Base-by-base conservation (phyloP, 2,888 invertebrate species). In the Dromius quadrimaculatus region DNA sequence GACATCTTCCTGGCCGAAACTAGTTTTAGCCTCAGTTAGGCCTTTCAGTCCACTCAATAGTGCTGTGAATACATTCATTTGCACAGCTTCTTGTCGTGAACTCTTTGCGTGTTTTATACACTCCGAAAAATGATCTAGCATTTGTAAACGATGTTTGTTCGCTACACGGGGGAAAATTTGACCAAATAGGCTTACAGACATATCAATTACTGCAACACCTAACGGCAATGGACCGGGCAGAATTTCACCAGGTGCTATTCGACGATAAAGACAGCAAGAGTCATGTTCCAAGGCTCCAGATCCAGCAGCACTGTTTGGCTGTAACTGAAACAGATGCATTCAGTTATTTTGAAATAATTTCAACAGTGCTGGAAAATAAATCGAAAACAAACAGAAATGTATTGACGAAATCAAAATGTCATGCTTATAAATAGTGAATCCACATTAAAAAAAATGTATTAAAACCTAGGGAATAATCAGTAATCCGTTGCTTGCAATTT, bases 221-320 rank as follows among this genome's bases (percentile, higher is more conserved):
- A 98, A 85, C 1, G 98, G 98, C 74, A 97, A 86, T 2, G 94
- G 93, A 28, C 92, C 92, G 0, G 92, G 92, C 74, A 88, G 83
- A 57, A 82, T 82, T 78, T 88, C 88, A 72, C 86, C 85, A 71
- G 80, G 82, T 66, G 85, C 82, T 47, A 89, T 82, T 61, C 89
- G 88, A 50, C 92, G 88, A 84, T 95, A 98, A 70, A 99, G 84
- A 77, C 93, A 94, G 79, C 97, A 95, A 1, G 95, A 89, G 84
- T 99, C 98, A 81, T 99, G 98, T 82, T 99, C 98, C 75, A 99
- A 83, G 5, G 98, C 97, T 41, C 97, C 96, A 1, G 97, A 97
- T 2, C 97, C 97, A 63, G 95, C 93, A 3, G 97, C 96, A 81
- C 96, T 96, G 79, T 96, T 93, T 1, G 96, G 93, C 82, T 97